Percentiles rank a stretch among this genome's conserved stretches.
Conservation (phyloP, 2,797 vertebrate genomes). For the Molossus molossus region DNA sequence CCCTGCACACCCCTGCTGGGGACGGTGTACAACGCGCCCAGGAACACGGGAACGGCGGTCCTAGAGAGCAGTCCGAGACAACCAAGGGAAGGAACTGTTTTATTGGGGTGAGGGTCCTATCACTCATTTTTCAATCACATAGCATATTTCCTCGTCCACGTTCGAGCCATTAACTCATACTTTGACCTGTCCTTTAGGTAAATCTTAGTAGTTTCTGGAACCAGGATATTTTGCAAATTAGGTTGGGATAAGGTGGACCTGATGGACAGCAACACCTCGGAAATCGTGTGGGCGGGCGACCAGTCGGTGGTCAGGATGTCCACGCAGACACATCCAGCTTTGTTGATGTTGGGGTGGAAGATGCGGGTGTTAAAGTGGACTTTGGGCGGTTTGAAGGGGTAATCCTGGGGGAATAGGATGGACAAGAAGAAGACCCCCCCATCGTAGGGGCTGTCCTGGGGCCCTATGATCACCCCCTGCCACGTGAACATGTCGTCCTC, state of each 20-base stretch:
- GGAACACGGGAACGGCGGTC: neutral
- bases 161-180: neutral
- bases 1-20: neutral
- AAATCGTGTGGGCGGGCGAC: conserved; percentile 19
- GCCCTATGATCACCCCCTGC: neutral
- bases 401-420: neutral
- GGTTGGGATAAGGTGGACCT: conserved; percentile 10
- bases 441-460: neutral
- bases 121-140: neutral
- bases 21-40: neutral
- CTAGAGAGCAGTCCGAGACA: too few species aligned
- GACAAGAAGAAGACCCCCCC: neutral
- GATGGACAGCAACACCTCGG: conserved; percentile 36
- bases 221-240: neutral
- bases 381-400: conserved; percentile 12
- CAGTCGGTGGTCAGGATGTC: neutral
- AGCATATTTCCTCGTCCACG: conserved; percentile 31
- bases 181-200: neutral
- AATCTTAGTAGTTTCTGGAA: neutral
- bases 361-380: neutral
- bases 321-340: conserved; percentile 92
- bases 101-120: too few species aligned
- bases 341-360: conserved; percentile 92
- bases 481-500: neutral
- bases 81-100: too few species aligned